A percentile compares a stretch with the other conserved stretches of the same genome.
Conservation (phyloP, 2,888 invertebrate genomes). For the Drosophila mercatorum region DNA sequence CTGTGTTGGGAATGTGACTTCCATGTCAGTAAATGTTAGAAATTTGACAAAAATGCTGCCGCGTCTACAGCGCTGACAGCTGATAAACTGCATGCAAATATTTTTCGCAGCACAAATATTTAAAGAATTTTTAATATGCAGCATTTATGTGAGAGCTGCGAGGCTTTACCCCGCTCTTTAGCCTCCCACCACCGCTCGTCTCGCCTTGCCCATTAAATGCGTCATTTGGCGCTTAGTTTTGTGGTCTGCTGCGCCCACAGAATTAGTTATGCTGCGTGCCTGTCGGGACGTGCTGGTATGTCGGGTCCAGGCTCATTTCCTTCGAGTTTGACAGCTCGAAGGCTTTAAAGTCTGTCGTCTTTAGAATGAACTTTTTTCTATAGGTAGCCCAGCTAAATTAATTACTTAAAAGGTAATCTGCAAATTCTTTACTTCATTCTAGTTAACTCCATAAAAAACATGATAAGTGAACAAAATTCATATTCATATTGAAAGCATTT, state of each 20-base stretch:
- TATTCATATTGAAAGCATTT: background rate
- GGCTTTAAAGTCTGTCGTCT: background rate
- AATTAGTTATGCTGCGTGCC: conserved; percentile 51
- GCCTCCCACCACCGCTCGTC: background rate
- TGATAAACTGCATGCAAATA: conserved; percentile 75
- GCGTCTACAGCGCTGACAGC: conserved; percentile 40
- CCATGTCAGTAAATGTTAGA: conserved; percentile 66
- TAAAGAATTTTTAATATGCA: conserved; percentile 79
- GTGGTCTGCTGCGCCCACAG: conserved; percentile 29
- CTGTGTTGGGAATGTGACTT: conserved; percentile 65
- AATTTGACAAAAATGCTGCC: conserved; percentile 77
- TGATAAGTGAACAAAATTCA: background rate
- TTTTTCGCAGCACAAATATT: conserved; percentile 67
- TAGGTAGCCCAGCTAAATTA: background rate
- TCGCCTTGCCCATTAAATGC: conserved; percentile 35
- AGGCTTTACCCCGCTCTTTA: background rate
- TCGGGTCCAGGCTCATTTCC: conserved; percentile 23
- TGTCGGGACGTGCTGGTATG: conserved; percentile 27
- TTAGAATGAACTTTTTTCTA: background rate
- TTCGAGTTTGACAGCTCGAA: conserved; percentile 9
- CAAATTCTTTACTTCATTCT: background rate
- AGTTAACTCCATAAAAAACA: background rate
- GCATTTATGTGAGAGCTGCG: conserved; percentile 63
- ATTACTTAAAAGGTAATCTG: background rate
- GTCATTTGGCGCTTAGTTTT: conserved; percentile 48